Conservation (phyloP, 2,113 vertebrate genomes). For the Hippopotamus amphibius region DNA sequence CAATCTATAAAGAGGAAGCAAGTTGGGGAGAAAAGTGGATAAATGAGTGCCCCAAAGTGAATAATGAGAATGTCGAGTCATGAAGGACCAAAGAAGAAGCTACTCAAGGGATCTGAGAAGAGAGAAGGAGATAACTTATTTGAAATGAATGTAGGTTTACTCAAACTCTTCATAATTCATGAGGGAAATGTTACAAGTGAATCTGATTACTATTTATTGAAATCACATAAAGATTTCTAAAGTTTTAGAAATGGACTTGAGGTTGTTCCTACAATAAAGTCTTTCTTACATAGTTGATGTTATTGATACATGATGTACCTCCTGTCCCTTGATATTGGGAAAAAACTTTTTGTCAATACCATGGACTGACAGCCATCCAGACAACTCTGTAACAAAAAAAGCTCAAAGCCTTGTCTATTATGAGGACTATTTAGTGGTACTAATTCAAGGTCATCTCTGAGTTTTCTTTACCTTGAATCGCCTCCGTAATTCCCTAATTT, state of each 20-base stretch:
- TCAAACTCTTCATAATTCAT: not conserved
- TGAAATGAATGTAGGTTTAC: not conserved
- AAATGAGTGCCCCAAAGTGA: not conserved
- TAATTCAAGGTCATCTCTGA: not conserved
- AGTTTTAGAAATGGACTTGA: not conserved
- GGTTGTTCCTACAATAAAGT: not conserved
- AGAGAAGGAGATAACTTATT: not conserved
- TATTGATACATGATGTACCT: not conserved
- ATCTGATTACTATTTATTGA: not conserved
- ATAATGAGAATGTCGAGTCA: not conserved
- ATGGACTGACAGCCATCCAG: not conserved
- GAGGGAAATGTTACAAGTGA: not conserved
- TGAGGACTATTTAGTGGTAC: not conserved
- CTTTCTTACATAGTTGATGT: not conserved
- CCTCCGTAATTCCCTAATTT: not conserved
- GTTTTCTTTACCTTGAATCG: not conserved
- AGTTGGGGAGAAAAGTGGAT: not conserved
- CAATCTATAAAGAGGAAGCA: slow-evolving; percentile 12
- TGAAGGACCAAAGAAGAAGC: not conserved
- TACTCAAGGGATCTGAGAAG: not conserved
- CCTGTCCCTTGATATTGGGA: not conserved
- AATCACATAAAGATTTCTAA: not conserved
- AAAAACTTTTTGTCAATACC: not conserved
- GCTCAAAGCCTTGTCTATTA: not conserved
- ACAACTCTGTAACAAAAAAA: not conserved